Conservation (phyloP, 2,113 vertebrate genomes). For the Pica pica region DNA sequence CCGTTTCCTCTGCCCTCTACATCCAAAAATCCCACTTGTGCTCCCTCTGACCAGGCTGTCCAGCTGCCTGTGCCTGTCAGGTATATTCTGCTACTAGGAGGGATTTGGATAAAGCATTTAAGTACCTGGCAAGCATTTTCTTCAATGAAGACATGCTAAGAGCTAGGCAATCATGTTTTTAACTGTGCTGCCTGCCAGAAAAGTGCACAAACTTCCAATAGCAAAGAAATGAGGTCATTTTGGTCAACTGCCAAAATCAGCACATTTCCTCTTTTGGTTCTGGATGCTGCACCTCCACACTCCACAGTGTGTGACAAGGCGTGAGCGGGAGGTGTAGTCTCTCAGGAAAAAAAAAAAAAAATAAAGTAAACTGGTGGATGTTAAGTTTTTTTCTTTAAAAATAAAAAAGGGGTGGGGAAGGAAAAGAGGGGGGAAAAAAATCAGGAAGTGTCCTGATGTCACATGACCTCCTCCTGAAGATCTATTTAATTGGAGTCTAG, state of each 20-base stretch:
- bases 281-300: conserved; percentile 31
- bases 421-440: not conserved
- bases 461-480: not conserved
- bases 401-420: accelerated
- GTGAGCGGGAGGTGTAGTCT: not conserved
- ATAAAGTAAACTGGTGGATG: not conserved
- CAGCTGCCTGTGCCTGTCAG: not conserved
- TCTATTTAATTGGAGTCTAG: not conserved
- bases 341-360: not conserved
- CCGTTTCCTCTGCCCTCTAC: not conserved
- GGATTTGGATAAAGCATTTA: not conserved
- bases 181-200: conserved; percentile 40
- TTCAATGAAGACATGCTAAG: conserved; percentile 47
- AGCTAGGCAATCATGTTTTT: conserved; percentile 49
- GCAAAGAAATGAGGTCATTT: conserved; percentile 66
- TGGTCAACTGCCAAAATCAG: conserved; percentile 61
- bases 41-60: not conserved
- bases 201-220: conserved; percentile 63
- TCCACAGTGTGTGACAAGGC: not conserved
- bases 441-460: not conserved
- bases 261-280: conserved; percentile 63
- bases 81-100: not conserved
- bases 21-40: accelerated
- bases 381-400: not conserved
- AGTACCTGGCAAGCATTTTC: conserved; percentile 38